These are phyloP conservation scores for Callopanchax toddi DNA, from an alignment of 2,113 vertebrate genomes.

Conservation along the genomic window DNA sequence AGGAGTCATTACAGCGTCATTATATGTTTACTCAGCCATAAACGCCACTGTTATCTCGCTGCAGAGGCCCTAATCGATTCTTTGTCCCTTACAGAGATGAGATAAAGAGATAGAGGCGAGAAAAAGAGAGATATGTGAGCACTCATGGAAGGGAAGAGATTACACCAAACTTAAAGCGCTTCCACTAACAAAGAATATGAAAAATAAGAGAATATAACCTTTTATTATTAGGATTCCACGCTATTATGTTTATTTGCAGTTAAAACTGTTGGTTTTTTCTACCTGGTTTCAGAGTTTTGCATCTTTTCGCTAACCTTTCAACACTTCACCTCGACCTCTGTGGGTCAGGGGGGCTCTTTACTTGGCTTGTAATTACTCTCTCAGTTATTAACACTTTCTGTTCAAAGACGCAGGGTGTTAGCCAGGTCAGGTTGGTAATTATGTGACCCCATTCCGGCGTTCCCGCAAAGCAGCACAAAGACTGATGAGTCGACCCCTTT, in stretches of 20 bases:
- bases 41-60: constrained; percentile 64
- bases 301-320: constrained; percentile 17
- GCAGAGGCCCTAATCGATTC: constrained; percentile 54
- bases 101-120: constrained; percentile 56
- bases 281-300: constrained; percentile 8
- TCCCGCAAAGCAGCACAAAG: constrained; percentile 32
- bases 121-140: constrained; percentile 31
- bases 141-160: constrained; percentile 22
- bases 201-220: neutral
- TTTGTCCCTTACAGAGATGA: constrained; percentile 48
- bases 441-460: constrained; percentile 44
- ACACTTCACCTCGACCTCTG: constrained; percentile 22
- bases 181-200: neutral
- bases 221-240: too few species aligned
- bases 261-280: neutral
- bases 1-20: constrained; percentile 66
- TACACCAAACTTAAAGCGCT: constrained; percentile 5
- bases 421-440: constrained; percentile 30
- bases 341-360: constrained; percentile 18
- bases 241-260: neutral
- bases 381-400: constrained; percentile 51
- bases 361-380: constrained; percentile 58
- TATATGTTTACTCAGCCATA: constrained; percentile 67
- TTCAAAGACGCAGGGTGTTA: constrained; percentile 37
- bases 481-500: neutral